Evolutionary conservation across 2,888 invertebrate genomes (phyloP).

Genomic region (Lissonota sp.): DNA sequence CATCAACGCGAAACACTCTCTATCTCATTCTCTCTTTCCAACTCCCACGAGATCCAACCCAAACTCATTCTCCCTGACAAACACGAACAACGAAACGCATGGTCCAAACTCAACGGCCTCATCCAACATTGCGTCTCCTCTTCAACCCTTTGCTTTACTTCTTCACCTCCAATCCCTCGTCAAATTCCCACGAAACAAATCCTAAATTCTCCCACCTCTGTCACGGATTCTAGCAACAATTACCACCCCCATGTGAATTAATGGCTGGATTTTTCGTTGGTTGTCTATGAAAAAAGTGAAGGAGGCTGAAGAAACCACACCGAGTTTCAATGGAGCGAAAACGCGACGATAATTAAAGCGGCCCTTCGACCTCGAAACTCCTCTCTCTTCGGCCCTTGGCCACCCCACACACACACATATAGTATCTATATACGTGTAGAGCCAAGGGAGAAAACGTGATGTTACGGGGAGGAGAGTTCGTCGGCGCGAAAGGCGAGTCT

Average conservation of each 20-base stretch:
- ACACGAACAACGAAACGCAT: slow-evolving; percentile 31
- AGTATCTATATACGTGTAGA: slow-evolving; percentile 36
- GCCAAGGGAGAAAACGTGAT: not conserved
- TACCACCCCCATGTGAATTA: too few relatives aligned
- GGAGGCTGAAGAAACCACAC: not conserved
- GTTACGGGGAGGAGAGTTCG: slow-evolving; percentile 61
- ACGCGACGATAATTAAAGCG: slow-evolving; percentile 77
- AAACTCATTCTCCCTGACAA: slow-evolving; percentile 42
- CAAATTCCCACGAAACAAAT: slow-evolving; percentile 70
- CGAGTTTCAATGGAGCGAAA: slow-evolving; percentile 32
- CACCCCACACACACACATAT: slow-evolving; percentile 55
- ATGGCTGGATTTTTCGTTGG: not conserved
- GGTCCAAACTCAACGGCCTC: slow-evolving; percentile 48
- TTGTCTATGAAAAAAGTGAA: not conserved
- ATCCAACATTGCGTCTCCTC: slow-evolving; percentile 54
- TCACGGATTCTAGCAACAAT: too few relatives aligned
- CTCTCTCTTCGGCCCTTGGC: slow-evolving; percentile 77
- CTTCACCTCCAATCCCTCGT: slow-evolving; percentile 60
- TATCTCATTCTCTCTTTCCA: slow-evolving; percentile 65
- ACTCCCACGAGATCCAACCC: slow-evolving; percentile 58
- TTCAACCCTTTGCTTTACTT: slow-evolving; percentile 55
- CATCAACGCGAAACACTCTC: slow-evolving; percentile 80
- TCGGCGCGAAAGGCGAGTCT: slow-evolving; percentile 74
- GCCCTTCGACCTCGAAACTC: slow-evolving; percentile 79
- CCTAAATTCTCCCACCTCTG: slow-evolving; percentile 63